Evolutionary conservation across 2,113 vertebrate genomes (phyloP).

Genomic region (Antigone vipio): DNA sequence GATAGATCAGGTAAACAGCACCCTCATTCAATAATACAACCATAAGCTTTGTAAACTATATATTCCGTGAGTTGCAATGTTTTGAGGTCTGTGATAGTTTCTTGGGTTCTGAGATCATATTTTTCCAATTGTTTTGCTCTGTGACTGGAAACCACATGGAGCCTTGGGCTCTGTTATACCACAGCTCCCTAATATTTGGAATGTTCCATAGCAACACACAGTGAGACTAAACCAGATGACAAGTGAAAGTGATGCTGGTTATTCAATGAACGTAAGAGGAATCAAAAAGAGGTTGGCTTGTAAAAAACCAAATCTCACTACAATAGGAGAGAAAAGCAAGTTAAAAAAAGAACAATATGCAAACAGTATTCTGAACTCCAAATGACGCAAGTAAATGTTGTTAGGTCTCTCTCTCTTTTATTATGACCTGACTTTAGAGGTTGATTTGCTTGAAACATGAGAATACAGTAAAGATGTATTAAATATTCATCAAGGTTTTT

Average conservation of each 20-base stretch:
- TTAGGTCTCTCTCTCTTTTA: background rate
- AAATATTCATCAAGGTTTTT: background rate
- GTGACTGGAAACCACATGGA: slow-evolving; percentile 1
- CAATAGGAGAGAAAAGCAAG: background rate
- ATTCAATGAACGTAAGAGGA: background rate
- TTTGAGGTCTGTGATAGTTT: background rate
- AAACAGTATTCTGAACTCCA: background rate
- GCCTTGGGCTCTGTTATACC: background rate
- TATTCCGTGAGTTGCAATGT: background rate
- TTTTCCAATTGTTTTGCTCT: slow-evolving; percentile 50
- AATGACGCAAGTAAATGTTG: background rate
- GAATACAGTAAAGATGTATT: background rate
- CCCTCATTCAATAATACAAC: background rate
- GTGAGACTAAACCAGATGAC: slow-evolving; percentile 18
- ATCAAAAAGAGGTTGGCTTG: background rate
- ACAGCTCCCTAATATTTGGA: slow-evolving; percentile 72
- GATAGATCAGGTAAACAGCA: background rate
- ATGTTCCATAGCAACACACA: slow-evolving; percentile 63
- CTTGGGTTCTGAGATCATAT: background rate
- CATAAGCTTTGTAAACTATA: background rate
- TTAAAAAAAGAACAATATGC: background rate
- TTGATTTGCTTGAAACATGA: background rate
- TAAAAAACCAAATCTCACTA: background rate
- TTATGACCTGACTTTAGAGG: background rate
- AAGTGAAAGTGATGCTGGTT: slow-evolving; percentile 9